Percentiles rank a stretch among this genome's conserved stretches.
Conservation (phyloP, 2,888 invertebrate genomes). For the Metellina segmentata region DNA sequence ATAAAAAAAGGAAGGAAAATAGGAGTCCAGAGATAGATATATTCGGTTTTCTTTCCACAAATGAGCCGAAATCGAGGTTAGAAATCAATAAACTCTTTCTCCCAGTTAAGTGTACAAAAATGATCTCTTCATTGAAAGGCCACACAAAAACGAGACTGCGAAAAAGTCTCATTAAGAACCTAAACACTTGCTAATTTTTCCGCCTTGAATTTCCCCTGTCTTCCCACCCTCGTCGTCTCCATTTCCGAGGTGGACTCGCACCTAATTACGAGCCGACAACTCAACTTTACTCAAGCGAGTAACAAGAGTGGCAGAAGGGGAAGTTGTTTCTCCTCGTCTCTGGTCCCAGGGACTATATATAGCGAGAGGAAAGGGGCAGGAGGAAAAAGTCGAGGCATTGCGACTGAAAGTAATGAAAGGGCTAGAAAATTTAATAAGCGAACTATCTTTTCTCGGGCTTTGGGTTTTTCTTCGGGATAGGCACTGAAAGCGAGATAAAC, state of each 20-base stretch:
- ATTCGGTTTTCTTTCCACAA: not conserved
- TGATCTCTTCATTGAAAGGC: not conserved
- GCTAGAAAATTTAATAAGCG: conserved; percentile 26
- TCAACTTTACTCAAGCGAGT: conserved; percentile 32
- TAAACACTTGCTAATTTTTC: conserved; percentile 55
- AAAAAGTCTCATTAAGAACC: conserved; percentile 43
- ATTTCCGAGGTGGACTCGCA: conserved; percentile 24
- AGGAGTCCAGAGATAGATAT: not conserved
- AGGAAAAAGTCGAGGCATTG: not conserved
- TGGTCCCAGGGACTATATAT: conserved; percentile 1
- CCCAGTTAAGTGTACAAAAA: not conserved
- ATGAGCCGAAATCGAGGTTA: not conserved
- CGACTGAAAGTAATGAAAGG: not conserved
- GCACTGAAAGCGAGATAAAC: not conserved
- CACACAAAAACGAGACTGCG: not conserved
- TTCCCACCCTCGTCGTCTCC: not conserved
- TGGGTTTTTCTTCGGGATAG: not conserved
- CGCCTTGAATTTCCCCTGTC: not conserved
- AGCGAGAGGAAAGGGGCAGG: not conserved
- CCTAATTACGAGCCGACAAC: conserved; percentile 40
- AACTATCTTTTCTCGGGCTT: not conserved
- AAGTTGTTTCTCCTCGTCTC: conserved; percentile 2
- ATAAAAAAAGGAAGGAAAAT: not conserved
- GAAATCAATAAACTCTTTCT: not conserved
- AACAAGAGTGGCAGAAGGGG: conserved; percentile 8